Evolutionary conservation across 92 coral and sea anemone genomes (phyloP).

Genomic region (Paragorgia papillata): DNA sequence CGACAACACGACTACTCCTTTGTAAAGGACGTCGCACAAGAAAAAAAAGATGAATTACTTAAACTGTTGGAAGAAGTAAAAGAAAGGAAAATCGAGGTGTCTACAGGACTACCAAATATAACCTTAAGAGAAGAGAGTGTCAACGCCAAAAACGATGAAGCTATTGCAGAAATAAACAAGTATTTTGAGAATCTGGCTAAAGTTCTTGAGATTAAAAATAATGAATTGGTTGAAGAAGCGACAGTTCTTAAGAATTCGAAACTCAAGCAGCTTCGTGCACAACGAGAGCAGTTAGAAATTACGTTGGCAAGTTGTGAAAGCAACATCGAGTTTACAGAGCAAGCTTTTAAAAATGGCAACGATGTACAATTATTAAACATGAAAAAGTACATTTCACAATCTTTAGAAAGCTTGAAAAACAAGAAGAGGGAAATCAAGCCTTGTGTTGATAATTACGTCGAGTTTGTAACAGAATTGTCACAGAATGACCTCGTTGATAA

Average conservation of each 20-base stretch:
- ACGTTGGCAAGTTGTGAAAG: slow-evolving; percentile 47
- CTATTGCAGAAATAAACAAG: slow-evolving; percentile 13
- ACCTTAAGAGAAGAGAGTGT: slow-evolving; percentile 18
- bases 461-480: slow-evolving; percentile 7
- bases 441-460: slow-evolving; percentile 23
- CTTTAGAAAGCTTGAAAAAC: slow-evolving; percentile 43
- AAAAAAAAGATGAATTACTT: slow-evolving; percentile 37
- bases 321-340: slow-evolving; percentile 58
- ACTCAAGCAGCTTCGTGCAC: slow-evolving; percentile 40
- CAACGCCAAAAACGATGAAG: slow-evolving; percentile 20
- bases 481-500: background rate
- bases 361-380: slow-evolving; percentile 58
- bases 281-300: slow-evolving; percentile 49
- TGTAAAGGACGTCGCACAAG: slow-evolving; percentile 45
- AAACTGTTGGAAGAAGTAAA: slow-evolving; percentile 40
- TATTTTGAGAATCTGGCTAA: slow-evolving; percentile 12
- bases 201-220: background rate
- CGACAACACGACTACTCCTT: slow-evolving; percentile 60
- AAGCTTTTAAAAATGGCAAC: slow-evolving; percentile 54
- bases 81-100: background rate
- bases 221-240: slow-evolving; percentile 12
- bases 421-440: slow-evolving; percentile 35
- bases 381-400: slow-evolving; percentile 53
- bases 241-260: slow-evolving; percentile 29
- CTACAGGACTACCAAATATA: slow-evolving; percentile 25